Percentiles rank a stretch among this genome's conserved stretches.
Conservation (phyloP, 2,113 vertebrate species). For the Serranochromis macrocephalus region DNA sequence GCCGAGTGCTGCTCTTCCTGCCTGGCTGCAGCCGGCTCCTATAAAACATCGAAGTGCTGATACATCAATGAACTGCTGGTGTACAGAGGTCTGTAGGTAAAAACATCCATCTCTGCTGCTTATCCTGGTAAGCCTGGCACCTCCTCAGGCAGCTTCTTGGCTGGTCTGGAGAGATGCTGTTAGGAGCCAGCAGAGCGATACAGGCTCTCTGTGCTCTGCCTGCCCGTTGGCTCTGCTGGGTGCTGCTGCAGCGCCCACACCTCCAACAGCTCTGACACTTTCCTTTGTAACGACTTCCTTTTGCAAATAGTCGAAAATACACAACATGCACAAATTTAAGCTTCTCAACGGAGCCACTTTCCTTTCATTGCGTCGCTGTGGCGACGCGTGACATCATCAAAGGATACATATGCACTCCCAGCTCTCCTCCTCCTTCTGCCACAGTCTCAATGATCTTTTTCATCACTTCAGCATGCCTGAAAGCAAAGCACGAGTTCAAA, state of each 20-base stretch:
- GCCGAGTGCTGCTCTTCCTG: not conserved
- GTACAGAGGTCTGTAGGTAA: not conserved
- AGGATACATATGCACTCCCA: slow-evolving; percentile 99
- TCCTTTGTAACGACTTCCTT: accelerated
- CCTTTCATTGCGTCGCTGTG: accelerated
- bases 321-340: not conserved
- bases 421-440: slow-evolving; percentile 96
- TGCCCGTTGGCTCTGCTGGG: not conserved
- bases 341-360: not conserved
- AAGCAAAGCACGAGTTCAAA: not conserved
- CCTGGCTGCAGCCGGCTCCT: accelerated
- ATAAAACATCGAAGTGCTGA: accelerated
- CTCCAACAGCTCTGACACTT: not conserved
- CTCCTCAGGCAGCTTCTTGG: not conserved
- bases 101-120: not conserved
- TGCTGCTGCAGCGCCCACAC: not conserved
- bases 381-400: not conserved
- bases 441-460: slow-evolving; percentile 99
- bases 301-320: not conserved
- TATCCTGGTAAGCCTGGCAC: accelerated
- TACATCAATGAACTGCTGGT: not conserved
- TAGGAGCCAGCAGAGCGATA: accelerated
- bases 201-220: not conserved
- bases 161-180: not conserved
- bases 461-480: slow-evolving; percentile 98